Base-by-base conservation (phyloP, 2,888 invertebrate genomes). In the Epinotia bilunana region DNA sequence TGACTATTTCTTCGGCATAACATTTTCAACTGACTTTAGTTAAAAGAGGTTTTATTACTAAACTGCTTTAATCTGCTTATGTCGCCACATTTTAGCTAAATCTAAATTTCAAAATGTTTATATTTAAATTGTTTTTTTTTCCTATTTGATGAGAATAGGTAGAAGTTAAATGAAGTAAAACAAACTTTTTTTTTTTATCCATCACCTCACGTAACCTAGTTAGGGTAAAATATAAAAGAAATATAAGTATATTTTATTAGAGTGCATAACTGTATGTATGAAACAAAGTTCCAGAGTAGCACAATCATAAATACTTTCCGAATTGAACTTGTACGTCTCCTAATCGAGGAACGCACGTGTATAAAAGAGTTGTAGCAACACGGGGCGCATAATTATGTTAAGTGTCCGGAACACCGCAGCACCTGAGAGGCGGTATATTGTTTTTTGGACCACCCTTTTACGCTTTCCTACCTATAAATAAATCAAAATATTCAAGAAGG, bases 401-500 rank as follows among this genome's bases (percentile, higher is more conserved):
- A 87, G 87, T 86, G 87, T 86, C 85, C 83, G 82, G 82, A 85
- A 83, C 82, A 81, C 85, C 83, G 86, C 82, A 85, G 78, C 80
- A 82, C 80, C 80, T 89, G 88, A 89, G 87, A 87, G 85, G 83
- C 86, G 86, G 89, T 90, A 91, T 92, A 92, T 92, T 91, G 92
- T 92, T 91, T 78, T 91, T 91, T 88, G 87, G 89, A 88, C 90
- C 90, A 92, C 90, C 92, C 92, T 91, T 93, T 92, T 91, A 92
- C 91, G 90, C 91, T 86, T 91, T 91, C 87, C 88, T 90, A 89
- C 90, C 92, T 90, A 92, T 94, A 94, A 94, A 94, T 94, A 94
- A 94, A 94, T 94, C 93, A 94, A 93, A 94, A 93, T 93, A 93
- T 94, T 92, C 93, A 92, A 92, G 90, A 92, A 93, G 91, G 92